Evolutionary conservation across 1,140 invertebrate species (phyloP).

Genomic region (Zaprionus africanus): DNA sequence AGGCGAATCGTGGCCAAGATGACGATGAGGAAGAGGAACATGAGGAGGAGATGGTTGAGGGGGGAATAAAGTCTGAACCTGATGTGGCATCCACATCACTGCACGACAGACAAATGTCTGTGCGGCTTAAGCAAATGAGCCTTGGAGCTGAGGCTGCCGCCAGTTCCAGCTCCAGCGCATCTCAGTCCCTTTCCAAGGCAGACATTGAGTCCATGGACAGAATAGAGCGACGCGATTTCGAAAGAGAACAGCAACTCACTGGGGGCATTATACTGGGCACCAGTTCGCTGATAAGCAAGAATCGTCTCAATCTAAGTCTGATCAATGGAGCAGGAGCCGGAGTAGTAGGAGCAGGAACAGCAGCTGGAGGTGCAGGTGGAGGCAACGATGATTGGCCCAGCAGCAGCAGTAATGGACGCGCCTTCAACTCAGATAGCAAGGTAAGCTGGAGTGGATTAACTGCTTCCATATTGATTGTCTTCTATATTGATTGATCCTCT

Average conservation of each 20-base stretch:
- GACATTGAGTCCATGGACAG: constrained; percentile 83
- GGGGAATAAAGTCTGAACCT: constrained; percentile 50
- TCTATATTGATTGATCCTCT: background rate
- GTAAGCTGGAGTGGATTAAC: constrained; percentile 32
- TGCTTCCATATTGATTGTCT: background rate
- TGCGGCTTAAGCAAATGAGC: constrained; percentile 79
- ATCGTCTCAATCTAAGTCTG: constrained; percentile 80
- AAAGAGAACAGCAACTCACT: constrained; percentile 77
- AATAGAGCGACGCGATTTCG: constrained; percentile 81
- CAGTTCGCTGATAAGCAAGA: constrained; percentile 67
- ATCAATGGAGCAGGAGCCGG: constrained; percentile 53
- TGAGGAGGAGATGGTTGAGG: constrained; percentile 8
- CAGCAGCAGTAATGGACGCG: constrained; percentile 71
- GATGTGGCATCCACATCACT: constrained; percentile 50
- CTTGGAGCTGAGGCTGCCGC: constrained; percentile 53
- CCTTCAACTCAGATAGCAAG: constrained; percentile 80
- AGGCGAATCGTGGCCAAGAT: constrained; percentile 49
- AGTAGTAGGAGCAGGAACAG: background rate
- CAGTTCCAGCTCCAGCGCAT: constrained; percentile 19
- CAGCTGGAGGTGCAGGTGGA: constrained; percentile 15
- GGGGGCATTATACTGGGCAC: constrained; percentile 75
- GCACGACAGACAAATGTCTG: constrained; percentile 76
- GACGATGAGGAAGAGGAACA: constrained; percentile 50
- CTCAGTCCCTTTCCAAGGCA: constrained; percentile 44
- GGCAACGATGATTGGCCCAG: constrained; percentile 75